Base-by-base conservation (phyloP, 2,888 invertebrate species). In the Drosophila diplacantha region DNA sequence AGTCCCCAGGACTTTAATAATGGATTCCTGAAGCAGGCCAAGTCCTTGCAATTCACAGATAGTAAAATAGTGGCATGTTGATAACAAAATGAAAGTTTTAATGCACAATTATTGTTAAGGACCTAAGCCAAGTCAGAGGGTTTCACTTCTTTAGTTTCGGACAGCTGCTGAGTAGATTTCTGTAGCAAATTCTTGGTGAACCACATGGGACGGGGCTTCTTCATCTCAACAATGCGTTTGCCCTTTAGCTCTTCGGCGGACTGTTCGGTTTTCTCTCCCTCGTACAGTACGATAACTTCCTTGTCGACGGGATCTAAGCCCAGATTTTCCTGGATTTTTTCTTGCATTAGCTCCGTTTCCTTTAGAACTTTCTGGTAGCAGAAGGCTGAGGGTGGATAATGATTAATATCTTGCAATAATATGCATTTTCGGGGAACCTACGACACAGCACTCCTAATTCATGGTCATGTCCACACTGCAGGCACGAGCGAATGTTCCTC, bases 191-290 rank as follows among this genome's bases (percentile, higher is more conserved):
- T 96, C 80, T 92, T 93, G 73, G 94, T 93, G 85, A 97, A 98
- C 96, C 97, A 98, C 38, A 91, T 88, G 5, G 97, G 97, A 68
- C 97, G 90, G 58, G 93, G 91, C 86, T 95, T 96, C 46, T 93
- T 90, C 91, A 96, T 92, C 90, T 97, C 96, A 16, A 98, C 92
- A 68, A 97, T 91, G 75, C 94, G 91, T 88, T 95, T 96, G 1
- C 92, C 92, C 77, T 92, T 89, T 87, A 91, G 91, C 71, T 89
- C 90, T 76, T 93, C 92, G 29, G 89, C 88, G 1, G 91, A 89
- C 89, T 92, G 86, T 69, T 92, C 90, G 47, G 90, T 83, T 78
- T 90, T 92, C 85, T 97, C 97, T 39, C 94, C 94, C 76, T 95
- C 92, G 86, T 97, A 97, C 11, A 97, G 86, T 3, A 97, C 94